Base-by-base conservation (phyloP, 2,113 vertebrate species). In the Chaenogobius annularis region DNA sequence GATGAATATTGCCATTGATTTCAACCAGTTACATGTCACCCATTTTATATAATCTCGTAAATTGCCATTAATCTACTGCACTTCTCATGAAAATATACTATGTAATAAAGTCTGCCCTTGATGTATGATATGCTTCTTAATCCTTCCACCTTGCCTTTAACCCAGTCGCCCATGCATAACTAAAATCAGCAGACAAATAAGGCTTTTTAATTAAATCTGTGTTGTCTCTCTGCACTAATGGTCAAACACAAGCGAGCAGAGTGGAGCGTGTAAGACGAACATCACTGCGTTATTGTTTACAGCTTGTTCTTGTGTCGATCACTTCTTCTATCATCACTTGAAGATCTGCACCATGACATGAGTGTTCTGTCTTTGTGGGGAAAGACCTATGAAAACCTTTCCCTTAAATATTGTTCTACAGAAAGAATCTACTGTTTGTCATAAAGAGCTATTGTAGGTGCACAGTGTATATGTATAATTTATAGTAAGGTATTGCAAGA, bases 121-220 rank as follows among this genome's bases (percentile, higher is more conserved):
- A 82, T 70, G 79, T 70, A 62, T 59, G 48, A 7, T 70, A 70
- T 61, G 8, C 47, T 70, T 70, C 69, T 59, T 59, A 22, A 37
- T 65, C 65, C 22, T 37, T 76, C 73, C 58, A 70, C 68, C 68
- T 80, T 78, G 59, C 67, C 55, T 73, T 82, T 66, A 83, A 79
- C 70, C 67, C 59, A 64, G 10, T 61, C 75, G 64, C 48, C 13
- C 68, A 80, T 74, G 83, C 84, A 67, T 81, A 72, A 70, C 80
- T 47, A 79, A 83, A 84, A 83, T 64, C 80, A 74, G 63, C 73
- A 72, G 80, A 75, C 73, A 81, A 87, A 84, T 70, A 67, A 81
- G 69, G 50, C 80, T 35, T 56, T 85, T 82, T 86, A 86, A 89
- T 89, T 78, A 83, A 83, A 83, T 88, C 79, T 54, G 58, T 8